These are phyloP conservation scores for Myripristis jacobus DNA, from an alignment of 2,797 vertebrate genomes.

Conservation along the genomic window DNA sequence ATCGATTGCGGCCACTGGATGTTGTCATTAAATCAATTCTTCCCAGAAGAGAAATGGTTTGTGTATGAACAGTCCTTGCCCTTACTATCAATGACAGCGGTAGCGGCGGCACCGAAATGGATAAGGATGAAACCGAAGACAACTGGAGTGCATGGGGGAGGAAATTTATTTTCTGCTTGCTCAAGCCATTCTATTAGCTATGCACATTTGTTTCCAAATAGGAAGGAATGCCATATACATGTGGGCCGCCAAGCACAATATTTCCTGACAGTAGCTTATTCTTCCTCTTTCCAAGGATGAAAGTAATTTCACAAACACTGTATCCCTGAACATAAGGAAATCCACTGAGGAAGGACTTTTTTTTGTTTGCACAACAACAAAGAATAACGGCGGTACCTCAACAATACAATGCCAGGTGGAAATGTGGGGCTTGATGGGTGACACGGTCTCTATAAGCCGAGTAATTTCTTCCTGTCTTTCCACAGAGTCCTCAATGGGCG, in stretches of 20 bases:
- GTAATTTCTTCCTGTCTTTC: conserved; percentile 34
- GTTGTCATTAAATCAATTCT: conserved; percentile 86
- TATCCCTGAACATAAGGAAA: conserved; percentile 37
- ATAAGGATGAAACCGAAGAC: conserved; percentile 74
- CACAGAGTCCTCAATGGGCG: conserved; percentile 17
- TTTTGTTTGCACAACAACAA: conserved; percentile 44
- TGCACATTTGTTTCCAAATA: conserved; percentile 68
- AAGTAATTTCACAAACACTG: conserved; percentile 57
- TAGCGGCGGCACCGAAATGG: conserved; percentile 68
- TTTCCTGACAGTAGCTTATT: conserved; percentile 62
- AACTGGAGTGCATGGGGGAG: conserved; percentile 58
- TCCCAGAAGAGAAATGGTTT: conserved; percentile 83
- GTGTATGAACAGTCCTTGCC: conserved; percentile 81
- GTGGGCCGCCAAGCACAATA: conserved; percentile 40
- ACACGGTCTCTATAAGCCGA: conserved; percentile 23
- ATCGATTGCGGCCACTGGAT: conserved; percentile 83
- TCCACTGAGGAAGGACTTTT: conserved; percentile 39
- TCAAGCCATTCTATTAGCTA: conserved; percentile 57
- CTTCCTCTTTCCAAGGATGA: conserved; percentile 55
- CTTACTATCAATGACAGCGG: conserved; percentile 72
- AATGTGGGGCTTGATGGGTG: conserved; percentile 31
- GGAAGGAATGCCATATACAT: conserved; percentile 24
- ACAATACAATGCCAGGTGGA: conserved; percentile 17
- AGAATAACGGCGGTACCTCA: conserved; percentile 47
- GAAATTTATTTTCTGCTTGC: conserved; percentile 69